These are phyloP conservation scores for Petrolisthes cinctipes DNA, from an alignment of 2,888 invertebrate genomes.

Conservation along the genomic window DNA sequence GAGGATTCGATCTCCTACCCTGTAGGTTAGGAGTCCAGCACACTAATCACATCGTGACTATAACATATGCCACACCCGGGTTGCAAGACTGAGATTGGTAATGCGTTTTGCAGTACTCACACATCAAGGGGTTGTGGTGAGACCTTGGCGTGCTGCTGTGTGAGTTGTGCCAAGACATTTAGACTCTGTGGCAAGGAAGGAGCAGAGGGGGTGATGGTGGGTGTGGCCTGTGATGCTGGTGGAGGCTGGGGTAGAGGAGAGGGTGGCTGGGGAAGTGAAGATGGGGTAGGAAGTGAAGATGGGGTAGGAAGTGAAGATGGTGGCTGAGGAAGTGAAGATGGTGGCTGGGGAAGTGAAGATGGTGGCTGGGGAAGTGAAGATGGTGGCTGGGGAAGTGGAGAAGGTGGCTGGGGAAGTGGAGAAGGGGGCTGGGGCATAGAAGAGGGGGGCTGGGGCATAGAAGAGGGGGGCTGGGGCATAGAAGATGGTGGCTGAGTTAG, in stretches of 20 bases:
- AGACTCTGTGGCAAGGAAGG: slow-evolving; percentile 7
- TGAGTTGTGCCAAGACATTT: not conserved
- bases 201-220: not conserved
- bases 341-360: not conserved
- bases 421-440: not conserved
- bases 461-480: slow-evolving; percentile 16
- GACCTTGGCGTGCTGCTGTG: not conserved
- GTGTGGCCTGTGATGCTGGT: not conserved
- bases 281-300: not conserved
- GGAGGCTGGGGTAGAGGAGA: not conserved
- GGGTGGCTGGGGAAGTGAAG: slow-evolving; percentile 4
- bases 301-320: not conserved
- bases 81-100: too few relatives aligned
- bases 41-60: too few relatives aligned
- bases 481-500: slow-evolving; percentile 1
- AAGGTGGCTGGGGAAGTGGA: slow-evolving; percentile 10
- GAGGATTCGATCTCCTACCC: too few relatives aligned
- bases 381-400: slow-evolving; percentile 17
- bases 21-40: too few relatives aligned
- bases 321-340: slow-evolving; percentile 6
- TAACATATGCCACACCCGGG: too few relatives aligned
- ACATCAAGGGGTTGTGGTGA: not conserved
- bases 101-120: not conserved
- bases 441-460: not conserved
- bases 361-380: not conserved